Percentiles rank a stretch among this genome's conserved stretches.
Evolutionary conservation across 1,140 invertebrate genomes (phyloP).

Genomic region (Cydia splendana): DNA sequence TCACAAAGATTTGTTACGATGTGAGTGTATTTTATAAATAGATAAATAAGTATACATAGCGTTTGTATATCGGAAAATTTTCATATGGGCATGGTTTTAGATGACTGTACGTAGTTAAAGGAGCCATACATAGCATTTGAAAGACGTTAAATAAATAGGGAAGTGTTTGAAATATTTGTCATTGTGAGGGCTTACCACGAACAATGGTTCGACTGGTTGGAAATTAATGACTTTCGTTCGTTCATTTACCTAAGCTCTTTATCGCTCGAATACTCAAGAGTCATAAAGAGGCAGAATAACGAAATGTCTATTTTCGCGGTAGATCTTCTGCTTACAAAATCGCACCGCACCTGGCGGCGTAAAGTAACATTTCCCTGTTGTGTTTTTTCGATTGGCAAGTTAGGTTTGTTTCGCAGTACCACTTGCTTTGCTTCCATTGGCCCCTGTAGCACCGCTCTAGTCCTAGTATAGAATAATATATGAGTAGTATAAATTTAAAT

Average conservation of each 20-base stretch:
- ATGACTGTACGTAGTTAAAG: constrained; percentile 57
- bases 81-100: constrained; percentile 70
- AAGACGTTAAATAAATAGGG: background rate
- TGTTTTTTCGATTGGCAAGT: constrained; percentile 4
- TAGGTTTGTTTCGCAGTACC: background rate
- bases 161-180: background rate
- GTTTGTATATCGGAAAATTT: constrained; percentile 74
- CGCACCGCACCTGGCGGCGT: background rate
- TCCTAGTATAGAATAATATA: constrained; percentile 54
- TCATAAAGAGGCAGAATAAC: too few species aligned
- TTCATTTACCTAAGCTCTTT: too few species aligned
- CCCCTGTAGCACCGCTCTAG: constrained; percentile 50
- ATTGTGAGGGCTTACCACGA: too few species aligned
- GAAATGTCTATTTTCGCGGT: too few species aligned
- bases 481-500: constrained; percentile 55
- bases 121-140: constrained; percentile 62
- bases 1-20: constrained; percentile 64
- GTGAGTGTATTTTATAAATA: constrained; percentile 69
- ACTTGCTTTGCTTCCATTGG: constrained; percentile 13
- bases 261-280: too few species aligned
- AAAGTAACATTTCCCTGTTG: constrained; percentile 6
- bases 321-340: background rate
- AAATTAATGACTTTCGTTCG: background rate
- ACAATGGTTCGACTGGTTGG: too few species aligned
- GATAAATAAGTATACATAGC: constrained; percentile 67